Evolutionary conservation across 2,113 vertebrate species (phyloP).

Genomic region (Ictidomys tridecemlineatus): DNA sequence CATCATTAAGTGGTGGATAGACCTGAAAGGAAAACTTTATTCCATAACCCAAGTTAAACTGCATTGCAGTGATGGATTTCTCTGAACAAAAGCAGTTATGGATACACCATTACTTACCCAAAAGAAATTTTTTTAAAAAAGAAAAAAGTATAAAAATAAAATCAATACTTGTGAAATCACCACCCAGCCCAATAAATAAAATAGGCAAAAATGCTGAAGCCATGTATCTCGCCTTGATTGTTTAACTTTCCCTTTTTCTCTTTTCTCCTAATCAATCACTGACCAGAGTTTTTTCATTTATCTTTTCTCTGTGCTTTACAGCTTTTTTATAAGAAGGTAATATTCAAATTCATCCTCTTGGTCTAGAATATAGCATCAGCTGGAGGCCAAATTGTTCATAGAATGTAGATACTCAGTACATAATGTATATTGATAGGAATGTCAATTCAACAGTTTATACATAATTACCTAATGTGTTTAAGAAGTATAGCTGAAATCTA

Average conservation of each 20-base stretch:
- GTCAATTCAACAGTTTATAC: neutral
- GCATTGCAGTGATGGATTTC: neutral
- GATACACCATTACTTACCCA: neutral
- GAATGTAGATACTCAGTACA: neutral
- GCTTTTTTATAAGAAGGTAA: neutral
- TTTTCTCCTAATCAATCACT: neutral
- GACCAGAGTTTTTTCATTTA: neutral
- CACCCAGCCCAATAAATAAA: neutral
- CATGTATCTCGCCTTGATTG: neutral
- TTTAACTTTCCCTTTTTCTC: neutral
- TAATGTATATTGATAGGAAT: neutral
- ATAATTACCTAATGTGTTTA: neutral
- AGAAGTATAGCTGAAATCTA: neutral
- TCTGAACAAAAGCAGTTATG: neutral
- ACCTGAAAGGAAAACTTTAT: neutral
- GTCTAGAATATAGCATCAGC: neutral
- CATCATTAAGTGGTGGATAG: neutral
- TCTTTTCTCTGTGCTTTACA: neutral
- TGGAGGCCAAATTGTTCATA: neutral
- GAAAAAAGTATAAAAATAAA: neutral
- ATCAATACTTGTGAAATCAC: neutral
- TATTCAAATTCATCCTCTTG: neutral
- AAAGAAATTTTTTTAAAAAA: neutral
- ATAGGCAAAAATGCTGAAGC: neutral
- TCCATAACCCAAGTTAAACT: neutral